Evolutionary conservation across 2,797 vertebrate genomes (phyloP).

Genomic region (Syngnathus rostellatus): DNA sequence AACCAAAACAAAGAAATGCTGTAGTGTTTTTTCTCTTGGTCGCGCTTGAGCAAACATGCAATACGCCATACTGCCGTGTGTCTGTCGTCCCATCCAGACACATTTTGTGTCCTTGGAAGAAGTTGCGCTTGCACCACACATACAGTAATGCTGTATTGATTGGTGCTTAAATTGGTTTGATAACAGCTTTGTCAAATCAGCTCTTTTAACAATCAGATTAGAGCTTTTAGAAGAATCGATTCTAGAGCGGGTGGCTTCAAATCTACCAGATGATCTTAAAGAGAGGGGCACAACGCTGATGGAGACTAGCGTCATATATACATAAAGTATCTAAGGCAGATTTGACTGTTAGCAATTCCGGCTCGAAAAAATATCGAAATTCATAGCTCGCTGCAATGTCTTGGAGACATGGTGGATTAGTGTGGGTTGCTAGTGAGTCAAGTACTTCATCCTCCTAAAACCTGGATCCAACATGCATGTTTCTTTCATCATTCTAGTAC

Average conservation of each 20-base stretch:
- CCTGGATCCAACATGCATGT: background rate
- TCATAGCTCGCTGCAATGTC: background rate
- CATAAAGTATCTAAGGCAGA: slow-evolving; percentile 35
- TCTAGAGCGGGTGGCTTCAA: slow-evolving; percentile 52
- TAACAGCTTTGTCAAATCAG: slow-evolving; percentile 80
- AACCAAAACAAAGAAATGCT: slow-evolving; percentile 43
- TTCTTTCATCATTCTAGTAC: background rate
- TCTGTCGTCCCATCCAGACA: background rate
- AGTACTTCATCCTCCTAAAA: background rate
- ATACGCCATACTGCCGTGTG: slow-evolving; percentile 13
- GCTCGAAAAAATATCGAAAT: background rate
- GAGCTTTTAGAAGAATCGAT: slow-evolving; percentile 75
- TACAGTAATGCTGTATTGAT: slow-evolving; percentile 67
- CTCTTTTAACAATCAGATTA: slow-evolving; percentile 80
- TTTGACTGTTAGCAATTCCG: slow-evolving; percentile 17
- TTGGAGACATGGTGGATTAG: background rate
- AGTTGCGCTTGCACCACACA: slow-evolving; percentile 51
- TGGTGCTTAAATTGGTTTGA: slow-evolving; percentile 75
- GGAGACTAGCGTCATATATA: slow-evolving; percentile 40
- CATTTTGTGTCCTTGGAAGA: slow-evolving; percentile 53
- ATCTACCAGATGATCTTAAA: slow-evolving; percentile 64
- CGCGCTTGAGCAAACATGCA: slow-evolving; percentile 37
- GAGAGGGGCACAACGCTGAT: slow-evolving; percentile 33
- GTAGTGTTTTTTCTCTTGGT: slow-evolving; percentile 19
- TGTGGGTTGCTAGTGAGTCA: background rate